These are phyloP conservation scores for Chondrilla cf. caribensis DNA, from an alignment of 37 sponge, comb jelly and placozoan species.

Conservation along the genomic window DNA sequence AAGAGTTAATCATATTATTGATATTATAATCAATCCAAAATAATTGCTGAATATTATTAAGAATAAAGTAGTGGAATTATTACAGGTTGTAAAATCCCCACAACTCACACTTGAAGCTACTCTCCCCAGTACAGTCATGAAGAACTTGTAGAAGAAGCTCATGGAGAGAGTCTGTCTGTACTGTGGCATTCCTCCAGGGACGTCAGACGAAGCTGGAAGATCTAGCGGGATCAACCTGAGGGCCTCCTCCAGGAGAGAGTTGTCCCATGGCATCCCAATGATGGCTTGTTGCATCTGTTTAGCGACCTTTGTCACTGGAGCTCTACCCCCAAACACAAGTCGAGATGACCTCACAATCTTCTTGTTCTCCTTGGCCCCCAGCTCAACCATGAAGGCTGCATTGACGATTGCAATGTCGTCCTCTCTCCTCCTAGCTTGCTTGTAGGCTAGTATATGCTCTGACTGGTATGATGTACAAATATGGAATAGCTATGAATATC, in stretches of 20 bases:
- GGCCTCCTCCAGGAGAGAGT: slow-evolving; percentile 27
- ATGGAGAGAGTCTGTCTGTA: slow-evolving; percentile 60
- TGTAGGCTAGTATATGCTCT: slow-evolving; percentile 75
- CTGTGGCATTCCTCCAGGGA: slow-evolving; percentile 83
- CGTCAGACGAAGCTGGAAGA: slow-evolving; percentile 48
- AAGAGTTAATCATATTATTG: too few relatives aligned
- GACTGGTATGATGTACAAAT: slow-evolving; percentile 27
- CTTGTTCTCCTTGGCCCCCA: slow-evolving; percentile 44
- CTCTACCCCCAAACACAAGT: slow-evolving; percentile 79
- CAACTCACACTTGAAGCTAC: background rate
- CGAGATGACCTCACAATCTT: slow-evolving; percentile 42
- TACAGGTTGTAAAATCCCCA: too few relatives aligned
- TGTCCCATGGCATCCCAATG: slow-evolving; percentile 64
- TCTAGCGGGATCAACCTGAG: slow-evolving; percentile 49
- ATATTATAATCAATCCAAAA: too few relatives aligned
- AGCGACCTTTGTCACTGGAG: slow-evolving; percentile 51
- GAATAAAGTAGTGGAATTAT: too few relatives aligned
- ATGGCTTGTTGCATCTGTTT: slow-evolving; percentile 36
- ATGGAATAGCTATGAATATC: background rate
- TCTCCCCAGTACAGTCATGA: slow-evolving; percentile 42
- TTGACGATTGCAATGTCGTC: slow-evolving; percentile 88
- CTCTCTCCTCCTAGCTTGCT: slow-evolving; percentile 71
- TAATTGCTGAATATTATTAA: too few relatives aligned
- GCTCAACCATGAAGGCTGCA: slow-evolving; percentile 57
- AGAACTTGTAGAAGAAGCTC: slow-evolving; percentile 93